Percentiles rank a stretch among this genome's conserved stretches.
Conservation (phyloP, 2,113 vertebrate species). For the Cephalopterus ornatus region DNA sequence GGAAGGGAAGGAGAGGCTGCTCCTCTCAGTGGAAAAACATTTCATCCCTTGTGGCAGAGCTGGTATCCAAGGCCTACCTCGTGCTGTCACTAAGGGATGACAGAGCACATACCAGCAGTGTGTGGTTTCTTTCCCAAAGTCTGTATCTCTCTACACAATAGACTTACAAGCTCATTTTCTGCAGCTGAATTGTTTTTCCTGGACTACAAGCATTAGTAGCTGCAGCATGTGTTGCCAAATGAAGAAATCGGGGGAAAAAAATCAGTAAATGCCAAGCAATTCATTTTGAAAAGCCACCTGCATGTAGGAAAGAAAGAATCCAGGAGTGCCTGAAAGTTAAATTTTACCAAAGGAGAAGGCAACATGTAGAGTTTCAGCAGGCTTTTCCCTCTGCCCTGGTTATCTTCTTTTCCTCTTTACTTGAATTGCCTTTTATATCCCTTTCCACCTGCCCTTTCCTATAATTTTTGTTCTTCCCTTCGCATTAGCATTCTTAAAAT, state of each 20-base stretch:
- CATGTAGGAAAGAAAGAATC: background rate
- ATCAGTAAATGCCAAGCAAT: slow-evolving; percentile 26
- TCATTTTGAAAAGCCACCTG: slow-evolving; percentile 54
- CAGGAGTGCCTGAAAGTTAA: background rate
- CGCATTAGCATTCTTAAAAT: background rate
- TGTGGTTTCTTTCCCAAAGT: background rate
- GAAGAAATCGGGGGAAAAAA: background rate
- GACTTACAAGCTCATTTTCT: background rate
- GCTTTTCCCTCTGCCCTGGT: background rate
- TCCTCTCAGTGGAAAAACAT: background rate
- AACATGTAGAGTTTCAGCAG: background rate
- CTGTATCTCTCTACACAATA: background rate
- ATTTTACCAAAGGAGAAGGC: background rate
- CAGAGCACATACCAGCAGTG: background rate
- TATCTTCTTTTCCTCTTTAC: background rate
- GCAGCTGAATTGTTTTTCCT: background rate
- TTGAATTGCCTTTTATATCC: background rate
- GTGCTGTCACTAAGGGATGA: background rate
- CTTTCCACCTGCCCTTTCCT: background rate
- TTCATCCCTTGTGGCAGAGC: background rate
- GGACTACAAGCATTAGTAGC: background rate
- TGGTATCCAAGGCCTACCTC: background rate
- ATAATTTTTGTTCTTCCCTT: background rate
- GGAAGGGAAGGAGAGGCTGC: background rate
- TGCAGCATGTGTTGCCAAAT: background rate